Evolutionary conservation across 2,888 invertebrate species (phyloP).

Genomic region (Rutpela maculata): DNA sequence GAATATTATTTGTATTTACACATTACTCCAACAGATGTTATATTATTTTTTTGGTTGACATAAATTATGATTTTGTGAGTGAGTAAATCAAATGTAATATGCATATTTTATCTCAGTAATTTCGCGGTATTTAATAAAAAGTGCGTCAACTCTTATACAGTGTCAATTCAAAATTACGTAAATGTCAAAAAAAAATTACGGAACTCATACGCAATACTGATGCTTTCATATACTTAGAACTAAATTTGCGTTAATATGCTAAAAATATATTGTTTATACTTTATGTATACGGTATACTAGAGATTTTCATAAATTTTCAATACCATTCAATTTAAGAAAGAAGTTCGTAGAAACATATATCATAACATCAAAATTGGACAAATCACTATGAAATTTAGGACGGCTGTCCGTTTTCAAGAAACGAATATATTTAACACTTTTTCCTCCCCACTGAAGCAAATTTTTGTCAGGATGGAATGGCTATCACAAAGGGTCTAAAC

Average conservation of each 20-base stretch:
- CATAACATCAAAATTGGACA: too few species aligned
- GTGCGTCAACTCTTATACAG: background rate
- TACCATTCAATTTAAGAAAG: too few species aligned
- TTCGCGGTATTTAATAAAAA: background rate
- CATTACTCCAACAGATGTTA: constrained; percentile 18
- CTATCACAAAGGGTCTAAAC: too few species aligned
- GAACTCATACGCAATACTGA: background rate
- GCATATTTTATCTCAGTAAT: background rate
- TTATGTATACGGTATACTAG: background rate
- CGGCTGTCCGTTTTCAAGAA: too few species aligned
- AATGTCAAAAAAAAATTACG: background rate
- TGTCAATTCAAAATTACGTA: background rate
- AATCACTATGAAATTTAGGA: too few species aligned
- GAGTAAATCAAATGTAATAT: constrained; percentile 6
- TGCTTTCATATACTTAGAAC: background rate
- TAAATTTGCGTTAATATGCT: background rate
- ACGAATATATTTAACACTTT: too few species aligned
- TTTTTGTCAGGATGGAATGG: too few species aligned
- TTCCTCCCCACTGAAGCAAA: too few species aligned
- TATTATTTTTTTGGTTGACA: constrained; percentile 18
- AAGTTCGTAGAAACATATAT: too few species aligned
- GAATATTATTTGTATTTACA: constrained; percentile 13
- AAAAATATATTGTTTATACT: background rate
- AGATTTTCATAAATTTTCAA: too few species aligned
- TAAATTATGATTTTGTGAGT: constrained; percentile 21